Base-by-base conservation (phyloP, 2,797 vertebrate species). In the Microchirus variegatus region DNA sequence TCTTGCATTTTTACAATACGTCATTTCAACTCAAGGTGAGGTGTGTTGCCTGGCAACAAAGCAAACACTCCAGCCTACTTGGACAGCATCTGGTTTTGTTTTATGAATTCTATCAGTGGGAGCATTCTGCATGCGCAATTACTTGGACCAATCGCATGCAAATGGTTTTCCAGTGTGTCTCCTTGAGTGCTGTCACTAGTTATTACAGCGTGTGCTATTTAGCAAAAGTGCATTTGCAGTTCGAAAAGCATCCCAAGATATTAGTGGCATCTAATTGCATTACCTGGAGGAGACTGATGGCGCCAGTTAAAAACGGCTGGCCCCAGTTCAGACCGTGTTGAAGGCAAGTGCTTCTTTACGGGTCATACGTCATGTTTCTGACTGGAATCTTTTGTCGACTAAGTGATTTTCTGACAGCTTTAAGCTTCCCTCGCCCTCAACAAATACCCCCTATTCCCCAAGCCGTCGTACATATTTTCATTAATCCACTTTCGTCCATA, bases 181-280 rank as follows among this genome's bases (percentile, higher is more conserved):
- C 73, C 82, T 75, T 86, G 88, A 92, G 85, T 87, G 80, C 91
- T 93, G 93, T 93, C 92, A 93, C 83, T 84, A 85, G 91, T 93
- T 93, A 91, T 94, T 94, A 93, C 85, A 78, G 83, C 66, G 84
- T 62, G 60, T 86, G 90, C 90, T 93, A 86, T 91, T 93, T 92
- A 93, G 91, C 86, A 91, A 91, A 92, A 91, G 89, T 90, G 92
- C 90, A 92, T 93, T 93, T 93, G 89, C 90, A 90, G 89, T 90
- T 92, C 93, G 87, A 93, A 93, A 90, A 94, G 92, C 91, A 92
- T 92, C 91, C 91, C 88, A 82, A 92, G 90, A 92, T 94, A 94
- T 93, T 94, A 94, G 92, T 93, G 90, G 91, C 88, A 92, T 91
- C 92, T 94, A 94, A 94, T 94, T 93, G 92, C 92, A 94, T 94